Percentiles rank a stretch among this genome's conserved stretches.
Evolutionary conservation across 2,797 vertebrate genomes (phyloP).

Genomic region (Adelosebastes latens): DNA sequence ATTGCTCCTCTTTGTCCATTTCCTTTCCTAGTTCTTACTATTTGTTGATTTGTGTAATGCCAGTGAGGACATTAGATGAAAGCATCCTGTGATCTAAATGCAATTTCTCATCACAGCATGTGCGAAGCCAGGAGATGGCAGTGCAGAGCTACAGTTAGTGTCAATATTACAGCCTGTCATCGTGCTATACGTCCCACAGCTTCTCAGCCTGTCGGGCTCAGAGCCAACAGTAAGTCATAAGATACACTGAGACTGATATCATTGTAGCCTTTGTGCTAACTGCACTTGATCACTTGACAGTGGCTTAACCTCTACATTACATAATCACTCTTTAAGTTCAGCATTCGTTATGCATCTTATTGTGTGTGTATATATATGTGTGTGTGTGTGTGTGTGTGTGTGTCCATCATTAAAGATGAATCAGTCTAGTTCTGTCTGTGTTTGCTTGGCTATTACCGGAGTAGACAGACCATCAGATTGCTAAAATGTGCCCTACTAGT

Average conservation of each 20-base stretch:
- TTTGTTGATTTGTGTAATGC: neutral
- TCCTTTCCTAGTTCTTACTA: no score
- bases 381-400: neutral
- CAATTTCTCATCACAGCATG: neutral
- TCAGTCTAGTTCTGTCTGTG: slow-evolving; percentile 33
- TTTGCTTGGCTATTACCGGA: slow-evolving; percentile 52
- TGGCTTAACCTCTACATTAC: neutral
- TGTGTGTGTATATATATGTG: neutral
- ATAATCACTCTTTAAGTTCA: neutral
- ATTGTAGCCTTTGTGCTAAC: neutral
- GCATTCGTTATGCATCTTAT: neutral
- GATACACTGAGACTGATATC: neutral
- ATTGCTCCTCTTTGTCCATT: no score
- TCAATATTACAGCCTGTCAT: neutral
- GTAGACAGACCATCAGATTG: slow-evolving; percentile 75
- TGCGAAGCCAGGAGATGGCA: slow-evolving; percentile 72
- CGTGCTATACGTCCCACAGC: neutral
- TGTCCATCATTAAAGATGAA: slow-evolving; percentile 38
- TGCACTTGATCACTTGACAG: neutral
- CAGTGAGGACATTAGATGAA: neutral
- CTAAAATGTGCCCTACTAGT: slow-evolving; percentile 4
- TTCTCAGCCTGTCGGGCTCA: neutral
- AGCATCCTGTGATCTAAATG: neutral
- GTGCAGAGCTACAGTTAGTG: slow-evolving; percentile 61
- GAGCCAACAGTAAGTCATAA: neutral